Conservation (phyloP, 2,888 invertebrate genomes). For the Epinotia ramella region DNA sequence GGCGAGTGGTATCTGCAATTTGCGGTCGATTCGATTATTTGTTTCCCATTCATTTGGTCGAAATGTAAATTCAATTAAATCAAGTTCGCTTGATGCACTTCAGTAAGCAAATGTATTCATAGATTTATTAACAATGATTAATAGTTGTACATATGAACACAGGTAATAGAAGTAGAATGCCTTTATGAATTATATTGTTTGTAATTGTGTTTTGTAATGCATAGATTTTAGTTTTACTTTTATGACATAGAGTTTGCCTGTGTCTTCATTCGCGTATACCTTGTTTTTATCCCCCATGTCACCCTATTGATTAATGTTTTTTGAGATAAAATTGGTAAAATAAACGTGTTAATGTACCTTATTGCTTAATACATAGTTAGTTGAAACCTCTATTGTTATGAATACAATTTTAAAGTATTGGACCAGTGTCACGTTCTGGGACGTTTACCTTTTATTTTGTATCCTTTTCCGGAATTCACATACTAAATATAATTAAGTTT, state of each 20-base stretch:
- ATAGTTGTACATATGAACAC: neutral
- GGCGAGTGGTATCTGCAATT: slow-evolving; percentile 15
- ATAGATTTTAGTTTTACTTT: neutral
- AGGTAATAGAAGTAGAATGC: neutral
- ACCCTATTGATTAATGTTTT: no score
- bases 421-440: no score
- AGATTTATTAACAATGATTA: slow-evolving; percentile 6
- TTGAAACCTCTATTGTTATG: no score
- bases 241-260: neutral
- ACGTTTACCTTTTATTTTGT: no score
- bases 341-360: no score
- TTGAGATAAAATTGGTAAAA: no score
- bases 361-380: no score
- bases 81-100: slow-evolving; percentile 10
- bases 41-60: slow-evolving; percentile 26
- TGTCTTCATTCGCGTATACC: neutral
- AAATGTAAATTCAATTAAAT: slow-evolving; percentile 17
- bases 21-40: slow-evolving; percentile 17
- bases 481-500: no score
- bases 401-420: no score
- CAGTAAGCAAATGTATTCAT: neutral
- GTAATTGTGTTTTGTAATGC: neutral
- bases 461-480: no score
- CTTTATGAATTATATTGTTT: neutral
- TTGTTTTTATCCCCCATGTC: no score